phyloP scores from a whole-genome alignment of 1,140 invertebrate species.

The Cylas formicarius region DNA sequence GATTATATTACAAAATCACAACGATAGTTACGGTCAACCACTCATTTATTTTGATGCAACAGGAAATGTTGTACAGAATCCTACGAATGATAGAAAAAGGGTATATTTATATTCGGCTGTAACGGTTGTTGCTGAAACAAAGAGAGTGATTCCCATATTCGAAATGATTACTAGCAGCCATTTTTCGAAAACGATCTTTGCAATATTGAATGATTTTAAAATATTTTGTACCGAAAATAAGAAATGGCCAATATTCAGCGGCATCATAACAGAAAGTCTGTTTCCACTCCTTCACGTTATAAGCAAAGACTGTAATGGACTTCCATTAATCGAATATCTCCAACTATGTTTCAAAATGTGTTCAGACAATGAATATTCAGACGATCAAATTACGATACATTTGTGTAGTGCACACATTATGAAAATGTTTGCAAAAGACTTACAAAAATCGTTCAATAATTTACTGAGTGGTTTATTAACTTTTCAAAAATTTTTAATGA shows the following conservation, averaged over 20 bases:
- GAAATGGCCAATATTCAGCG: not conserved
- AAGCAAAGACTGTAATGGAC: slow-evolving; percentile 10
- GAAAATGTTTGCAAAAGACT: slow-evolving; percentile 13
- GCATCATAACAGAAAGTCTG: slow-evolving; percentile 5
- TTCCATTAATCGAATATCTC: not conserved
- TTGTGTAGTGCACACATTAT: slow-evolving; percentile 13
- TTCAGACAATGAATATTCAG: not conserved
- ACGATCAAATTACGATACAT: not conserved
- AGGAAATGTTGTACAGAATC: too few species aligned
- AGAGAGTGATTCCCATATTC: not conserved
- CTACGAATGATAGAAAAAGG: too few species aligned
- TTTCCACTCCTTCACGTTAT: slow-evolving; percentile 17
- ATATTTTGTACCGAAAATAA: not conserved
- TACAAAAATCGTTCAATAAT: too few species aligned
- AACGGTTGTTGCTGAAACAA: too few species aligned
- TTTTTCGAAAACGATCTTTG: not conserved
- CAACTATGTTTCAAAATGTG: too few species aligned
- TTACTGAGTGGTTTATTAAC: too few species aligned
- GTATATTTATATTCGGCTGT: too few species aligned
- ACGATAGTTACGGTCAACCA: too few species aligned
- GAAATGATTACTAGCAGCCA: slow-evolving; percentile 1
- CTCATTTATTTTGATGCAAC: too few species aligned
- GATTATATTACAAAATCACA: not conserved
- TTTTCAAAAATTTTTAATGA: too few species aligned
- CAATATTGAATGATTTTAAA: not conserved